A percentile compares a stretch with the other conserved stretches of the same genome.
These are phyloP conservation scores for Tortricodes alternella DNA, from an alignment of 2,888 invertebrate species.

Conservation along the genomic window DNA sequence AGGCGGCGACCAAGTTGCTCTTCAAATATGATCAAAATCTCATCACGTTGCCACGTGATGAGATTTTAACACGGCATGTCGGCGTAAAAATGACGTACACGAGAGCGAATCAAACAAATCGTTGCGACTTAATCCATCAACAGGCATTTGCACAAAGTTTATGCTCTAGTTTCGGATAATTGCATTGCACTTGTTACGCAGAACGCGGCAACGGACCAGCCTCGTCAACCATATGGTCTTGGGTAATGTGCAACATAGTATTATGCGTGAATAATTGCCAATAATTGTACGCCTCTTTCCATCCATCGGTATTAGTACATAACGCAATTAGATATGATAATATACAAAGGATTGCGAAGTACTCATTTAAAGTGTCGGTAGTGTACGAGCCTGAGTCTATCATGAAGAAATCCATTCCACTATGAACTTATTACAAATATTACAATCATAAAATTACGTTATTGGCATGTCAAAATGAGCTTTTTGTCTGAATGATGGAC, in stretches of 20 bases:
- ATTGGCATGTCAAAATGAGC: not conserved
- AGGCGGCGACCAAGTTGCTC: constrained; percentile 30
- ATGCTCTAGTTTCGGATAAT: constrained; percentile 68
- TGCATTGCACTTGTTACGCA: constrained; percentile 66
- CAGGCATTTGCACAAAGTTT: constrained; percentile 55
- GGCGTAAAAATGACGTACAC: constrained; percentile 48
- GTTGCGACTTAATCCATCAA: constrained; percentile 44
- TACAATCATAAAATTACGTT: constrained; percentile 12
- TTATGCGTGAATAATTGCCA: constrained; percentile 56
- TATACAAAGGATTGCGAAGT: constrained; percentile 22
- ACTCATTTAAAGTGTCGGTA: constrained; percentile 10
- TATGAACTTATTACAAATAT: constrained; percentile 5
- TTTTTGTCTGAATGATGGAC: constrained; percentile 8
- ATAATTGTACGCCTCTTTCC: constrained; percentile 32
- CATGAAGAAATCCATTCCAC: constrained; percentile 14
- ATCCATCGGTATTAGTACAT: constrained; percentile 25
- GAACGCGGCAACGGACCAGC: constrained; percentile 53
- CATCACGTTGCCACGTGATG: constrained; percentile 48
- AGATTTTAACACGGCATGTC: constrained; percentile 55
- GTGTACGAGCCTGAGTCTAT: constrained; percentile 8
- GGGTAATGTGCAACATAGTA: constrained; percentile 55
- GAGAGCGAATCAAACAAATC: constrained; percentile 43
- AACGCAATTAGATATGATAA: constrained; percentile 29
- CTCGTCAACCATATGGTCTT: constrained; percentile 51
- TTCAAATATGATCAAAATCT: constrained; percentile 41